Evolutionary conservation across 2,888 invertebrate species (phyloP), one percentile per base, ranked within the genome.

Genomic region (Phanerotoma sp.): DNA sequence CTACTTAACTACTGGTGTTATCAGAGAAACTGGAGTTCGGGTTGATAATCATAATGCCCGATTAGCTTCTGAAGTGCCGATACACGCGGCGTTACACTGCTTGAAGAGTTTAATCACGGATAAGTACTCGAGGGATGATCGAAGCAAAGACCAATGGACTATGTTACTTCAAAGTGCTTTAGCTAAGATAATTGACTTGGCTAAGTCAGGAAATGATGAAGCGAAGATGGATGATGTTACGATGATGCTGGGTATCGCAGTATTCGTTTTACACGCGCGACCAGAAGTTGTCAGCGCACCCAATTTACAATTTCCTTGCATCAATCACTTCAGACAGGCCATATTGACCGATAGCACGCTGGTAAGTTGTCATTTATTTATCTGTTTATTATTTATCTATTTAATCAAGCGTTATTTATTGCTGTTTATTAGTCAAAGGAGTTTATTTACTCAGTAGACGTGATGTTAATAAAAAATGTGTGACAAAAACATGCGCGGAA

Each of bases 291-390:
- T 89, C 10, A 82, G 84, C 25, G 86, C 90, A 28, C 89, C 92
- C 10, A 89, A 91, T 66, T 79, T 96, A 50, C 90, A 93, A 74
- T 93, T 91, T 77, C 93, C 94, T 1, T 93, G 93, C 72, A 91
- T 96, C 67, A 93, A 95, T 80, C 89, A 95, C 72, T 95, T 95
- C 78, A 83, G 91, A 32, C 91, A 92, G 70, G 91, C 93, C 66
- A 81, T 92, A 49, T 86, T 86, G 68, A 85, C 83, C 56, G 81
- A 83, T 37, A 84, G 86, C 72, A 78, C 82, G 58, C 77, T 81
- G 64, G 84, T 85, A 71, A 77, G 78, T 65, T 35, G 49, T 51
- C 53, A 58, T 56, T 41, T 51, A 28, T 18, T 32, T 20, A 4
- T 45, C 44, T 18, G n/a, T n/a, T n/a, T n/a, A n/a, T n/a, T n/a